These are phyloP conservation scores for Rhopalosiphum maidis DNA, from an alignment of 1,140 invertebrate genomes.

Conservation along the genomic window DNA sequence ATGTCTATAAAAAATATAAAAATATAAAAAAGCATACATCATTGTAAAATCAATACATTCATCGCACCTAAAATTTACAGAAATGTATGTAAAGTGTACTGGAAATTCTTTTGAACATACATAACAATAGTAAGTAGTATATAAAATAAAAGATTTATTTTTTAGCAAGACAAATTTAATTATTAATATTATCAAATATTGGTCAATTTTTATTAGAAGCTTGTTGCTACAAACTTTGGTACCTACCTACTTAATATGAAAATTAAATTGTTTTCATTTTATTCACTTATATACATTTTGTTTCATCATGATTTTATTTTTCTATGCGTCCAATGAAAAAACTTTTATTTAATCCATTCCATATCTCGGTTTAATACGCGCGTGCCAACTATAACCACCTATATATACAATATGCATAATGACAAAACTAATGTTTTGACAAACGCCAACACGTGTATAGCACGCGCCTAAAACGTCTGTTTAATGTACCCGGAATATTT, in stretches of 20 bases:
- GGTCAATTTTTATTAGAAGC: background rate
- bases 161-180: background rate
- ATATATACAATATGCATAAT: background rate
- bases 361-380: slow-evolving; percentile 27
- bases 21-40: too few species aligned
- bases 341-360: background rate
- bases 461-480: slow-evolving; percentile 37
- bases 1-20: too few species aligned
- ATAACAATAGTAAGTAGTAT: too few species aligned
- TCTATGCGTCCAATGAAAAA: background rate
- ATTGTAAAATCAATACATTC: too few species aligned
- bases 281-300: too few species aligned
- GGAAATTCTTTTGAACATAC: background rate
- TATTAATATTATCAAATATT: background rate
- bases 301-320: background rate
- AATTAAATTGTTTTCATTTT: background rate
- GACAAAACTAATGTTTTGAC: slow-evolving; percentile 46
- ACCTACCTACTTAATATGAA: background rate
- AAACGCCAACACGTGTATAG: slow-evolving; percentile 23
- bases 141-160: background rate
- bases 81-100: background rate
- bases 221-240: background rate
- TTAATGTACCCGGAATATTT: slow-evolving; percentile 37
- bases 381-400: background rate
- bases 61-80: background rate